phyloP scores from a whole-genome alignment of 2,888 invertebrate species.

The Tipula helvola region DNA sequence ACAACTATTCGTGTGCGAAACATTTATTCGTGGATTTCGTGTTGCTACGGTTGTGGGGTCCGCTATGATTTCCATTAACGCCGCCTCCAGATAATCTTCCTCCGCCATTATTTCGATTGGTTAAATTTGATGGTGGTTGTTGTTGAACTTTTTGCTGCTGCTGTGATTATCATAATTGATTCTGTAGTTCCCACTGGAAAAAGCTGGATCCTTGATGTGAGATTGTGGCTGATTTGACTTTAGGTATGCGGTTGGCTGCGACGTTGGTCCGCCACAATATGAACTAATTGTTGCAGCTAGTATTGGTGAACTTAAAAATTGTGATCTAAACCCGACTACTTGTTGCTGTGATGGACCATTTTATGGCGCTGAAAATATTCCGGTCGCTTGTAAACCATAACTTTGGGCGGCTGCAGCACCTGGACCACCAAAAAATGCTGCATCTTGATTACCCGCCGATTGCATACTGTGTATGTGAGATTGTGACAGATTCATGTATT shows the following conservation, averaged over 20 bases:
- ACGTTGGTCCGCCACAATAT: constrained; percentile 33
- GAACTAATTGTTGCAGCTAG: constrained; percentile 42
- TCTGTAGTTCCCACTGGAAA: constrained; percentile 33
- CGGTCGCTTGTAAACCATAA: constrained; percentile 30
- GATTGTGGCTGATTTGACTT: constrained; percentile 34
- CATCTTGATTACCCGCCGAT: constrained; percentile 34
- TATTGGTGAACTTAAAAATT: constrained; percentile 48
- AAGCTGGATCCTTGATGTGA: constrained; percentile 33
- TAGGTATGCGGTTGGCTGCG: constrained; percentile 28
- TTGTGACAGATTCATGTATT: constrained; percentile 35
- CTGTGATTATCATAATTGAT: constrained; percentile 39
- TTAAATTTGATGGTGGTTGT: constrained; percentile 20
- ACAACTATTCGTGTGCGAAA: constrained; percentile 12
- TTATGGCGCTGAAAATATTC: constrained; percentile 29
- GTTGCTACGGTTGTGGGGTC: constrained; percentile 17
- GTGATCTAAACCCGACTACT: constrained; percentile 38
- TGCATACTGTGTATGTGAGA: constrained; percentile 35
- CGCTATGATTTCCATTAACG: neutral
- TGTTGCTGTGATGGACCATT: constrained; percentile 29
- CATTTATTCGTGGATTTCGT: neutral
- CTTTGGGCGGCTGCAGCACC: constrained; percentile 29
- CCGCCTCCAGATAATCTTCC: neutral
- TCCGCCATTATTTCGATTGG: neutral
- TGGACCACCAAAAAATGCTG: constrained; percentile 31
- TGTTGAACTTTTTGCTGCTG: constrained; percentile 30